Conservation (phyloP, 2,797 vertebrate species). For the Poecilia velifera region DNA sequence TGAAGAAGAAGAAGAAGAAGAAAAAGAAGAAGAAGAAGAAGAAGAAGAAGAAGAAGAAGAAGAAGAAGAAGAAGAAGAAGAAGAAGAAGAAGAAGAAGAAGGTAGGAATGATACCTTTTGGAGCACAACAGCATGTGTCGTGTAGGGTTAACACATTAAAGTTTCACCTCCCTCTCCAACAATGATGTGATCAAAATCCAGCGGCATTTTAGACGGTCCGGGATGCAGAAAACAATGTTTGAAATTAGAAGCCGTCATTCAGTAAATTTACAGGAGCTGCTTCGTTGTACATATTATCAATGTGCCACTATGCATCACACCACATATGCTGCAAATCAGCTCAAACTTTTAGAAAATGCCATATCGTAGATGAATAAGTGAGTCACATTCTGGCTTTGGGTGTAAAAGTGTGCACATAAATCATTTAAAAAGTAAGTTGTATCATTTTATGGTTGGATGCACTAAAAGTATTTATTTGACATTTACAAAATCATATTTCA, state of each 20-base stretch:
- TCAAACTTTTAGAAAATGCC: slow-evolving; percentile 10
- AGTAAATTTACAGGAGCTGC: neutral
- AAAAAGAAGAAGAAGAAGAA: neutral
- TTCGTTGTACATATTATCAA: neutral
- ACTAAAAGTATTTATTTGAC: slow-evolving; percentile 24
- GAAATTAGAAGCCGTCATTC: neutral
- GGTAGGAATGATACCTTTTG: neutral
- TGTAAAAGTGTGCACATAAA: neutral
- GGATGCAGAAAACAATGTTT: neutral
- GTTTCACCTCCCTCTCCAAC: neutral
- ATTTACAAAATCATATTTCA: slow-evolving; percentile 16
- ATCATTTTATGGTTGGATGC: neutral
- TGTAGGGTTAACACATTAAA: neutral
- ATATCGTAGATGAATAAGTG: slow-evolving; percentile 2
- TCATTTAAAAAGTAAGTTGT: neutral
- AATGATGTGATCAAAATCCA: neutral
- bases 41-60: no score
- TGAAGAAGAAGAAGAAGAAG: neutral
- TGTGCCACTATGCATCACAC: neutral
- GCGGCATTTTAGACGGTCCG: neutral
- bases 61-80: neutral
- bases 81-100: no score
- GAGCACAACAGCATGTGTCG: neutral
- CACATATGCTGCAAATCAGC: slow-evolving; percentile 1
- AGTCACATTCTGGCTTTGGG: neutral